phyloP scores from a whole-genome alignment of 2,888 invertebrate genomes.

The Scrobipalpa atriplicella region DNA sequence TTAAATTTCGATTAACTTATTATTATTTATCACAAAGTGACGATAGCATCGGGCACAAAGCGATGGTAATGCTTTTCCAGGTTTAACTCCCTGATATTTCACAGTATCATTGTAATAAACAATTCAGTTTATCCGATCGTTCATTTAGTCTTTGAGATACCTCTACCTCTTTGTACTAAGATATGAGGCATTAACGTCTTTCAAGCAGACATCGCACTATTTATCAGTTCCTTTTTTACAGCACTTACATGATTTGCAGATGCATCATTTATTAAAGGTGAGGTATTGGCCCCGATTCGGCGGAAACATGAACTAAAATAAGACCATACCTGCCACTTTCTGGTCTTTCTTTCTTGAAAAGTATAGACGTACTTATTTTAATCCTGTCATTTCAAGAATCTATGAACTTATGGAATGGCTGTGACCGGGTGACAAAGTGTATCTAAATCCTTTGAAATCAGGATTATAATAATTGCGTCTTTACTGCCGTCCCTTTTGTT shows the following conservation, averaged over 20 bases:
- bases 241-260: constrained; percentile 19
- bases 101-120: constrained; percentile 20
- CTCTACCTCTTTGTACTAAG: neutral
- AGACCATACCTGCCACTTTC: constrained; percentile 67
- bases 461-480: too few relatives aligned
- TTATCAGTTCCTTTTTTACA: neutral
- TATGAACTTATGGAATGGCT: too few relatives aligned
- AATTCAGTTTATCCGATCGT: constrained; percentile 19
- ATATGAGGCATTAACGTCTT: constrained; percentile 3
- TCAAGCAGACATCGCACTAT: constrained; percentile 2
- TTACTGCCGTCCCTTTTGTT: too few relatives aligned
- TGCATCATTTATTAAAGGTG: neutral
- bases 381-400: too few relatives aligned
- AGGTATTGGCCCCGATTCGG: too few relatives aligned
- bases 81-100: constrained; percentile 22
- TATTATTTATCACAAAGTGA: too few relatives aligned
- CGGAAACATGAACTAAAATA: too few relatives aligned
- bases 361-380: too few relatives aligned
- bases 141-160: neutral
- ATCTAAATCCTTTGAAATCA: too few relatives aligned
- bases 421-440: too few relatives aligned
- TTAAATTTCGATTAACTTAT: too few relatives aligned
- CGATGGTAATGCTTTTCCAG: neutral
- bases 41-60: neutral
- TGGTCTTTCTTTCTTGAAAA: too few relatives aligned